These are phyloP conservation scores for Ceratina calcarata DNA, from an alignment of 1,140 invertebrate species.

Conservation along the genomic window DNA sequence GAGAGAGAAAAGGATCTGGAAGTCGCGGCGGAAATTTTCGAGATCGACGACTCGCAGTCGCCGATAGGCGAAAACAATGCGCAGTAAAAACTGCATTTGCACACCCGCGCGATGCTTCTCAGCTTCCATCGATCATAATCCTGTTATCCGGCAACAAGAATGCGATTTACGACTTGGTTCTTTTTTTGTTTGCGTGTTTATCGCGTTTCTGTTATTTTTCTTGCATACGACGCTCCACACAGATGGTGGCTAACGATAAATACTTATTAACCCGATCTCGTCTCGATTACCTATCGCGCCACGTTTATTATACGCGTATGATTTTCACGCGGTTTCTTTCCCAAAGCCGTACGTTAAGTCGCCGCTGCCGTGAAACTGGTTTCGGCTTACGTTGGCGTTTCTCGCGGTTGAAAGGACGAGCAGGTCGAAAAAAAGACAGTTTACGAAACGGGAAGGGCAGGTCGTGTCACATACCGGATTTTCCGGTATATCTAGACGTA, in stretches of 20 bases:
- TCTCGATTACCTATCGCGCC: conserved; percentile 14
- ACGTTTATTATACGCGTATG: conserved; percentile 9
- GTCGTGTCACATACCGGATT: conserved; percentile 60
- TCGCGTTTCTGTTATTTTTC: not conserved
- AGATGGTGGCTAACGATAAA: not conserved
- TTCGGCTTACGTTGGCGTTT: conserved; percentile 64
- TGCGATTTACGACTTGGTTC: not conserved
- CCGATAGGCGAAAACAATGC: not conserved
- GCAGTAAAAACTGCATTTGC: not conserved
- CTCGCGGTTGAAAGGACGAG: conserved; percentile 49
- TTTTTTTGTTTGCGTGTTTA: not conserved
- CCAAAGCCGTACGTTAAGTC: conserved; percentile 40
- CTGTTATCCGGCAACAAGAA: conserved; percentile 21
- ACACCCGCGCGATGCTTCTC: not conserved
- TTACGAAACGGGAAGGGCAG: conserved; percentile 64
- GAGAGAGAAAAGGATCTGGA: conserved; percentile 4
- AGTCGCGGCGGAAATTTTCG: conserved; percentile 38
- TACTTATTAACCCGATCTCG: not conserved
- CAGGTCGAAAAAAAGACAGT: conserved; percentile 42
- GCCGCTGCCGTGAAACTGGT: conserved; percentile 62
- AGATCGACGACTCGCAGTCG: conserved; percentile 10
- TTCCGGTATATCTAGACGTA: conserved; percentile 66
- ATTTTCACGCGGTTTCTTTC: conserved; percentile 39
- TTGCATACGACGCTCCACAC: not conserved
- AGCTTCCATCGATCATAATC: conserved; percentile 19